Evolutionary conservation across 2,888 invertebrate genomes (phyloP), one percentile per base, ranked within the genome.

Genomic region (Biston stratarius): DNA sequence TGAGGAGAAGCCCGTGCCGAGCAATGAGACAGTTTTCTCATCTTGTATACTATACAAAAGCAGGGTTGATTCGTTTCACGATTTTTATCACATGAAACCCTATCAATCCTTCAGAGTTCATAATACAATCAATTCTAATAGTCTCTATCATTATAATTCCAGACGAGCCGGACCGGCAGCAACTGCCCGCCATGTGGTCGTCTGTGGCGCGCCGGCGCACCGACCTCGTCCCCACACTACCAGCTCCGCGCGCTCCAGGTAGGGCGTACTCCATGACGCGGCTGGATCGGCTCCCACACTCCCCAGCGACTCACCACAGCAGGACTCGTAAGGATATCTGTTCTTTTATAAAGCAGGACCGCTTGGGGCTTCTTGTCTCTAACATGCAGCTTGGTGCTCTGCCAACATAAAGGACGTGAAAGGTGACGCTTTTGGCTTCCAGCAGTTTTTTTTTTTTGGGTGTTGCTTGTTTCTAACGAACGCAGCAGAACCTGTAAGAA

Each of bases 231-330:
- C 98, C 98, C 75, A 98, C 98, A 79, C 95, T 97, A 90, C 97
- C 98, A 79, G 96, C 91, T 52, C 88, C 91, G 58, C 88, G 92
- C 73, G 89, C 91, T 72, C 92, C 93, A 92, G 94, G 93, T 93
- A 97, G 98, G 96, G 98, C 98, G 85, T 97, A 97, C 95, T 98
- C 98, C 90, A 98, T 98, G 98, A 97, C 98, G 85, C 96, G 98
- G 81, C 96, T 98, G 94, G 98, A 98, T 95, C 83, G 83, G 38
- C 82, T 92, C 72, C 87, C 88, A 48, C 83, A 81, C 75, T 78
- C 84, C 57, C 80, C 89, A 6, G 85, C 88, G 71, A 81, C 88
- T 84, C 90, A 91, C 71, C 89, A 89, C 83, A 85, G 85, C 88
- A 82, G 90, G 83, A 85, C 83, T 69, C 90, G 90, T 90, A 87